These are phyloP conservation scores for Myrmecobius fasciatus DNA, from an alignment of 2,113 vertebrate species.

Conservation along the genomic window DNA sequence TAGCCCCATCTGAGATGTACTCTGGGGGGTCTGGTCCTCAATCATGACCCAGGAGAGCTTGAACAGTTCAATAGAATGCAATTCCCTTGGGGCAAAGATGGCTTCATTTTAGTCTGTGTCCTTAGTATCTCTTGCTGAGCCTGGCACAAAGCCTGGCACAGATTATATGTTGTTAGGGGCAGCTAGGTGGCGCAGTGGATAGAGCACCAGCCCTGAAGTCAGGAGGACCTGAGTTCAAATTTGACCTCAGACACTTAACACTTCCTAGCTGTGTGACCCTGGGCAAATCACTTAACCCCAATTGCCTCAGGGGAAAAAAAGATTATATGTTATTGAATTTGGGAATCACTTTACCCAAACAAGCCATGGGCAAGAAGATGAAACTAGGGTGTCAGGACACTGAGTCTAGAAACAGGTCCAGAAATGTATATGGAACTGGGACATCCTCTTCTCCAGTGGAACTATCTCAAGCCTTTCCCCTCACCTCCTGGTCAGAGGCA, in stretches of 20 bases:
- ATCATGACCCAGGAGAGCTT: background rate
- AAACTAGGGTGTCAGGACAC: conserved; percentile 24
- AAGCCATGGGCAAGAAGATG: conserved; percentile 1
- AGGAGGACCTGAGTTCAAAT: no score
- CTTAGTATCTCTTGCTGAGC: background rate
- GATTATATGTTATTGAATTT: conserved; percentile 35
- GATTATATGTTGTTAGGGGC: background rate
- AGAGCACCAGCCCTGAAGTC: no score
- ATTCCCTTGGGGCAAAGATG: background rate
- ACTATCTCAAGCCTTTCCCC: background rate
- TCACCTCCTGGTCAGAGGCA: background rate
- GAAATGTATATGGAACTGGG: conserved; percentile 9
- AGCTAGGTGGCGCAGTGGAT: no score
- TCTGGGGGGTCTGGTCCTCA: background rate
- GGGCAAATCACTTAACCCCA: no score
- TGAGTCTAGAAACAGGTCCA: background rate
- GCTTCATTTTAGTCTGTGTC: background rate
- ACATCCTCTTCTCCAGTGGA: conserved; percentile 21
- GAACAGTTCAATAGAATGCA: background rate
- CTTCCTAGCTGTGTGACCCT: no score
- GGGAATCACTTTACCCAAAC: conserved; percentile 5
- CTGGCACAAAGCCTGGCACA: background rate
- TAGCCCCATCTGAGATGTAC: background rate
- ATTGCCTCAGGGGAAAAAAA: no score
- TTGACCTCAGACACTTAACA: no score